phyloP scores from a whole-genome alignment of 2,888 invertebrate species.

The Megaustenia siamemsis region DNA sequence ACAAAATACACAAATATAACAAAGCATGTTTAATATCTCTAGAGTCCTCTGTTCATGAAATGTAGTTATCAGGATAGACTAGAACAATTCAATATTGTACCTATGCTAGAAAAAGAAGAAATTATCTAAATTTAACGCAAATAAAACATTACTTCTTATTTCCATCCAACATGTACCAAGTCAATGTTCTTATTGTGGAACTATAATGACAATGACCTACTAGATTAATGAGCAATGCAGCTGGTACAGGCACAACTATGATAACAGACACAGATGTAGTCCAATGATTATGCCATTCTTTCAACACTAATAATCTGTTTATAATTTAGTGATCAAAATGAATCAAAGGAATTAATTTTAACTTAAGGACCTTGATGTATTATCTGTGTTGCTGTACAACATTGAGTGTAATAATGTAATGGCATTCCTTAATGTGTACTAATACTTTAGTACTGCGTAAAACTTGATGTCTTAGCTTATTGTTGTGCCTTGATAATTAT shows the following conservation, averaged over 20 bases:
- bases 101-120: not conserved
- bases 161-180: not conserved
- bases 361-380: no score
- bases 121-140: not conserved
- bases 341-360: no score
- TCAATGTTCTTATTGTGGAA: no score
- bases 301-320: not conserved
- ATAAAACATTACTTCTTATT: not conserved
- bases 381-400: no score
- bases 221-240: not conserved
- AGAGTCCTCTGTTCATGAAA: not conserved
- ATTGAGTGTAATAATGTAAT: no score
- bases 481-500: no score
- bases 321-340: not conserved
- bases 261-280: not conserved
- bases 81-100: not conserved
- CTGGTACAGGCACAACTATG: not conserved
- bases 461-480: no score
- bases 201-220: not conserved
- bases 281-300: not conserved
- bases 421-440: no score
- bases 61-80: not conserved
- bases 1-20: constrained; percentile 8
- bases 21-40: constrained; percentile 2
- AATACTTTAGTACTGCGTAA: no score